Evolutionary conservation across 2,888 invertebrate species (phyloP), one percentile per base, ranked within the genome.

Genomic region (Eupithecia inturbata): DNA sequence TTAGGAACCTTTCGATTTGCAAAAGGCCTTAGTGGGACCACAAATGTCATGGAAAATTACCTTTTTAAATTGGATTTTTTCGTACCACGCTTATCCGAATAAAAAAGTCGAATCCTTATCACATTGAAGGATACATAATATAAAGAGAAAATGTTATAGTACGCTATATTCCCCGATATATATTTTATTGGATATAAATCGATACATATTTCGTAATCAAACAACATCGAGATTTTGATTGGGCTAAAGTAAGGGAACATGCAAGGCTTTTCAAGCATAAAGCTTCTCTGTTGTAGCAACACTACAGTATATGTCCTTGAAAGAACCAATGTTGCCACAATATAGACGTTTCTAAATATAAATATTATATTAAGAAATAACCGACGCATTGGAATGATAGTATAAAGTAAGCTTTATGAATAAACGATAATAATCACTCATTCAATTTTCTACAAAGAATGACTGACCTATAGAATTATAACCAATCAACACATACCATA

Each of bases 211-310:
- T 41, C 19, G 62, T 67, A 68, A 66, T 57, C 72, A 69, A 68
- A 81, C 80, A 77, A 85, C 82, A 88, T 75, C 82, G 79, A 87
- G 77, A 82, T 78, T 80, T 41, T 16, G 3, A 64, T 41, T 75
- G 78, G 83, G 84, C 84, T 87, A 81, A 85, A 80, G 85, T 79
- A 86, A 82, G 81, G 82, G 88, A 86, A 89, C 93, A 93, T 93
- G 92, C 92, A 92, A 88, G 88, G 88, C 89, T 85, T 82, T 84
- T 76, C 79, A 89, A 90, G 91, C 92, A 78, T 83, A 75, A 91
- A 91, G 91, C 91, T 89, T 87, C 86, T 83, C 84, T 89, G 72
- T 82, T 82, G 80, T 86, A 84, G 88, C 90, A 89, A 89, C 84
- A 89, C 82, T 88, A 87, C 82, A 49, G n/a, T n/a, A 12, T 53